Evolutionary conservation across 2,113 vertebrate genomes (phyloP).

Genomic region (Amazona vittata): DNA sequence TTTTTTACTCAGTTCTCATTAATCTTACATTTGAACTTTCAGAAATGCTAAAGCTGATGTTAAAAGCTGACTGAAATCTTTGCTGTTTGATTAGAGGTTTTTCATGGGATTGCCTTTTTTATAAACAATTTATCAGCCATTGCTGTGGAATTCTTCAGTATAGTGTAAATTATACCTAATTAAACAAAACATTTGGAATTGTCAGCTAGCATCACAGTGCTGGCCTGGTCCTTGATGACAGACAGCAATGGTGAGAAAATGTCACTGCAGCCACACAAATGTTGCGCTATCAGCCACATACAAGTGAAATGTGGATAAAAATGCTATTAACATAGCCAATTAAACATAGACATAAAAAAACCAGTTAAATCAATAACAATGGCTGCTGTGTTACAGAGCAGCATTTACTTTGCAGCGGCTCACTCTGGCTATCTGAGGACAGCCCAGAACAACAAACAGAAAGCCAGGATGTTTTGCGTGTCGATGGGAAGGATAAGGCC

Average conservation of each 20-base stretch:
- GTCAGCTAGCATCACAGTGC: background rate
- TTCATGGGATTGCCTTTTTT: slow-evolving; percentile 5
- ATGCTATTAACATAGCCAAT: slow-evolving; percentile 77
- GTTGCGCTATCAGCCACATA: slow-evolving; percentile 53
- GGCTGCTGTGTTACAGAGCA: slow-evolving; percentile 40
- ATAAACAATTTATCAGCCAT: background rate
- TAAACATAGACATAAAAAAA: slow-evolving; percentile 76
- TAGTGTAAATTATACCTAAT: slow-evolving; percentile 37
- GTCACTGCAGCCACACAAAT: slow-evolving; percentile 46
- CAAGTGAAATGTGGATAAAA: slow-evolving; percentile 72
- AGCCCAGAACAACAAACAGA: background rate
- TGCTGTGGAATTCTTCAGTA: background rate
- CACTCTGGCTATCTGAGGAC: background rate
- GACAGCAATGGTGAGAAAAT: slow-evolving; percentile 50
- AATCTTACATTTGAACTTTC: slow-evolving; percentile 6
- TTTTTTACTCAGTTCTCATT: background rate
- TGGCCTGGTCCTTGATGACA: slow-evolving; percentile 34
- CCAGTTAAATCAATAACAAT: slow-evolving; percentile 69
- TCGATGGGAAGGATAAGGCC: background rate
- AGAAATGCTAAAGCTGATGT: background rate
- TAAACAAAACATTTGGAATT: slow-evolving; percentile 34
- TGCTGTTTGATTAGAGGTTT: background rate
- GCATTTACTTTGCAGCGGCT: slow-evolving; percentile 26
- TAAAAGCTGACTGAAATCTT: slow-evolving; percentile 11
- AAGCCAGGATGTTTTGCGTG: background rate